Evolutionary conservation across 2,888 invertebrate species (phyloP).

Genomic region (Noctua pronuba): DNA sequence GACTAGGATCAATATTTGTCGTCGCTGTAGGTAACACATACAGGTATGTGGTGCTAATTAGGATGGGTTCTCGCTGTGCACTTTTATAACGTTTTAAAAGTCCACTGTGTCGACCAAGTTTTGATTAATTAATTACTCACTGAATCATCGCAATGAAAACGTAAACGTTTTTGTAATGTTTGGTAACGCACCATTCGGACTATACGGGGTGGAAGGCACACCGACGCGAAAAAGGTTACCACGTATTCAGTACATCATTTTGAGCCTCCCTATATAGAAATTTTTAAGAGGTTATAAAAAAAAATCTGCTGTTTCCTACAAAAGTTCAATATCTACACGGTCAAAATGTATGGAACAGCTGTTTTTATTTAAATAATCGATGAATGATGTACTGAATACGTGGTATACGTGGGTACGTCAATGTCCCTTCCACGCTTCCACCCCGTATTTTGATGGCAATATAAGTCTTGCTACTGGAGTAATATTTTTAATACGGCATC

Average conservation of each 20-base stretch:
- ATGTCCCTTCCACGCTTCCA: no score
- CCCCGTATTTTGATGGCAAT: neutral
- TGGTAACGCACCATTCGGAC: neutral
- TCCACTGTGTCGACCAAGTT: neutral
- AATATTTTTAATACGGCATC: neutral
- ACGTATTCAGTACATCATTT: no score
- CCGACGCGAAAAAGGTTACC: no score
- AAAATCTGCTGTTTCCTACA: no score
- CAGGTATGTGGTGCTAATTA: neutral
- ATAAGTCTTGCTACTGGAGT: neutral
- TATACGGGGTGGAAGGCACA: no score
- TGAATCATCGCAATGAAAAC: neutral
- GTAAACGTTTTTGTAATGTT: neutral
- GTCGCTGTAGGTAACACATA: neutral
- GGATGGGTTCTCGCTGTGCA: neutral
- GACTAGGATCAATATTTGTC: constrained; percentile 17
- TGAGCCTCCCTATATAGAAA: no score
- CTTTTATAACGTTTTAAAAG: neutral
- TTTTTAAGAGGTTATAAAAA: no score
- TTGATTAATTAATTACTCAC: neutral
- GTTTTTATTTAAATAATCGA: no score
- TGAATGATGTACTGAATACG: no score
- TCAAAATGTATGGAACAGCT: no score
- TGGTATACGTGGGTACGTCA: no score
- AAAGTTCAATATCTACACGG: no score